These are phyloP conservation scores for Gracilinanus agilis DNA, from an alignment of 2,113 vertebrate species.

Conservation along the genomic window DNA sequence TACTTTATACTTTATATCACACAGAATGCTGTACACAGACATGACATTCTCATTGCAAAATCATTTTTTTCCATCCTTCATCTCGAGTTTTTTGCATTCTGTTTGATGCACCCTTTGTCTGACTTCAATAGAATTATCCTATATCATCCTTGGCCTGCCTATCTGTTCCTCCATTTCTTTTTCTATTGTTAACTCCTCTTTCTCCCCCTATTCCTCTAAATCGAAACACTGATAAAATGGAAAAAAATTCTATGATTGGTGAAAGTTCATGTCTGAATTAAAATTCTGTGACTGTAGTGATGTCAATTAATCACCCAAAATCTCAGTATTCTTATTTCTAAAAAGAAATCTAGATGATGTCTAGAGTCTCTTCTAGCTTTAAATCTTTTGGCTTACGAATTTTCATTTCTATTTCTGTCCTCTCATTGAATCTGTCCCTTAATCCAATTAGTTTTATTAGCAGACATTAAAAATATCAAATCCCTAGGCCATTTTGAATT, in stretches of 20 bases:
- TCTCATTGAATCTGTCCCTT: background rate
- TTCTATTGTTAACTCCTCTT: background rate
- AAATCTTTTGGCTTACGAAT: background rate
- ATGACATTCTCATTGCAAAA: background rate
- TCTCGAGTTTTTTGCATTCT: background rate
- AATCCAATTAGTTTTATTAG: conserved; percentile 44
- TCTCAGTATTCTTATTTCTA: background rate
- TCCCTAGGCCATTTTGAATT: background rate
- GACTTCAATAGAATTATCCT: background rate
- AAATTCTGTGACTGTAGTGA: background rate
- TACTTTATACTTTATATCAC: background rate
- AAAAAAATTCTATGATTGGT: background rate
- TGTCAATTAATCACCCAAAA: background rate
- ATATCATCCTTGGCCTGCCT: background rate
- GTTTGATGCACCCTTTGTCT: background rate
- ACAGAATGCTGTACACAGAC: background rate
- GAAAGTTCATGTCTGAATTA: background rate
- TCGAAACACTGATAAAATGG: background rate
- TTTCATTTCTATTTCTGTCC: background rate
- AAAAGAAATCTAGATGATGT: background rate
- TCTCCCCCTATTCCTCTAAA: background rate
- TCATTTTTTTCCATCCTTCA: background rate
- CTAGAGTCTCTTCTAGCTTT: background rate
- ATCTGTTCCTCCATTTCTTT: background rate
- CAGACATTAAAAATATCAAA: conserved; percentile 9